Evolutionary conservation across 2,888 invertebrate species (phyloP).

Genomic region (Drosophila mulleri): DNA sequence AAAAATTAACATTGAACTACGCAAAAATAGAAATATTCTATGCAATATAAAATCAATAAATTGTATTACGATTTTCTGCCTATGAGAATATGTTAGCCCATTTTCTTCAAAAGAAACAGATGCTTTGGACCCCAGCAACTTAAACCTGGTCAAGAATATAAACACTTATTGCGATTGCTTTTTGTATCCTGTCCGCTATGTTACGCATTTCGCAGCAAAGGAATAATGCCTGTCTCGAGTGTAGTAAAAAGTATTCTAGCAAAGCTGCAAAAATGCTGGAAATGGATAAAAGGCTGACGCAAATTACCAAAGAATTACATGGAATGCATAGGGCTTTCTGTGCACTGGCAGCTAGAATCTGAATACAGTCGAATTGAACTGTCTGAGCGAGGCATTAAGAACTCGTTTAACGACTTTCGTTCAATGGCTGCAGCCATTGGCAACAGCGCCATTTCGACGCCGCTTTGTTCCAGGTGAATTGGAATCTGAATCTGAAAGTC

Average conservation of each 20-base stretch:
- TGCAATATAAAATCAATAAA: too few relatives aligned
- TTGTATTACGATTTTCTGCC: too few relatives aligned
- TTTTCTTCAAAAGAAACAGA: background rate
- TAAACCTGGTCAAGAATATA: background rate
- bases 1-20: too few relatives aligned
- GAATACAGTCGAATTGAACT: slow-evolving; percentile 53
- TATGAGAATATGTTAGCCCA: too few relatives aligned
- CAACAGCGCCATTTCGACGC: slow-evolving; percentile 13
- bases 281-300: slow-evolving; percentile 55
- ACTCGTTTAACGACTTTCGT: slow-evolving; percentile 62
- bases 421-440: slow-evolving; percentile 32
- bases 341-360: slow-evolving; percentile 25
- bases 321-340: slow-evolving; percentile 38
- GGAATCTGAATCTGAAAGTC: slow-evolving; percentile 26
- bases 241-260: slow-evolving; percentile 22
- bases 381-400: slow-evolving; percentile 59
- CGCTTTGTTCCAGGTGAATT: slow-evolving; percentile 28
- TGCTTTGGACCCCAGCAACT: too few relatives aligned
- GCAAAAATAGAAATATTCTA: too few relatives aligned
- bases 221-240: background rate
- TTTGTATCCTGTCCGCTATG: background rate
- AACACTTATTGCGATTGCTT: slow-evolving; percentile 1
- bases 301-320: slow-evolving; percentile 70
- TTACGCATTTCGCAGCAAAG: background rate
- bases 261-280: slow-evolving; percentile 32